Conservation (phyloP, 2,888 invertebrate genomes). For the Dryocosmus kuriphilus region DNA sequence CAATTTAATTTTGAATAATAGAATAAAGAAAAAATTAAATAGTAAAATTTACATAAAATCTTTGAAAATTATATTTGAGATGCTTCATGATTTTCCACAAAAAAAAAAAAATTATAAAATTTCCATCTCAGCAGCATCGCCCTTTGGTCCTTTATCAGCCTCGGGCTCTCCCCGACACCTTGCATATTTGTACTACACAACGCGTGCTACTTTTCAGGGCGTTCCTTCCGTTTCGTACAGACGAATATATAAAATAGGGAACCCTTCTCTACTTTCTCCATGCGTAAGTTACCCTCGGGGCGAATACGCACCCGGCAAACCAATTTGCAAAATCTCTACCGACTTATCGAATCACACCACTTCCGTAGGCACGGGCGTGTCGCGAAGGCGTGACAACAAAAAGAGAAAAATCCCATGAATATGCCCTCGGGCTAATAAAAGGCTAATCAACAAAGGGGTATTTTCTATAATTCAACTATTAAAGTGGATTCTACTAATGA, state of each 20-base stretch:
- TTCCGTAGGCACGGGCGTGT: conserved; percentile 45
- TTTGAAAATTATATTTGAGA: neutral
- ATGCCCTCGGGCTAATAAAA: conserved; percentile 36
- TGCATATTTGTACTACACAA: conserved; percentile 45
- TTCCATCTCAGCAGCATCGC: conserved; percentile 1
- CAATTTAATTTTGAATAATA: too few relatives aligned
- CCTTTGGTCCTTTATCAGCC: conserved; percentile 32
- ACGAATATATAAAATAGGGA: conserved; percentile 42
- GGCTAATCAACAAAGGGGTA: conserved; percentile 14
- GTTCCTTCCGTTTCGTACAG: conserved; percentile 46
- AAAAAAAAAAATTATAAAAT: neutral
- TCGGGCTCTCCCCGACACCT: conserved; percentile 40
- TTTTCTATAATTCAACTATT: conserved; percentile 10
- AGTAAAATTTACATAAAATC: neutral
- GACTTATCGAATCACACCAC: conserved; percentile 61
- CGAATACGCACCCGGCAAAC: conserved; percentile 50
- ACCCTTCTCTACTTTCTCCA: conserved; percentile 48
- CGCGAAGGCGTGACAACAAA: conserved; percentile 38
- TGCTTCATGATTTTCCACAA: neutral
- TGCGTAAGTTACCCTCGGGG: conserved; percentile 39
- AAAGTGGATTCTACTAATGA: conserved; percentile 22
- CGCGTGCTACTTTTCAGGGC: conserved; percentile 36
- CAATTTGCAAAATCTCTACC: conserved; percentile 66
- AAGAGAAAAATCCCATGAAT: conserved; percentile 14
- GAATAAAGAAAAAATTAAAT: too few relatives aligned